Evolutionary conservation across 2,113 vertebrate genomes (phyloP), one percentile per base, ranked within the genome.

Genomic region (Psittacus erithacus): DNA sequence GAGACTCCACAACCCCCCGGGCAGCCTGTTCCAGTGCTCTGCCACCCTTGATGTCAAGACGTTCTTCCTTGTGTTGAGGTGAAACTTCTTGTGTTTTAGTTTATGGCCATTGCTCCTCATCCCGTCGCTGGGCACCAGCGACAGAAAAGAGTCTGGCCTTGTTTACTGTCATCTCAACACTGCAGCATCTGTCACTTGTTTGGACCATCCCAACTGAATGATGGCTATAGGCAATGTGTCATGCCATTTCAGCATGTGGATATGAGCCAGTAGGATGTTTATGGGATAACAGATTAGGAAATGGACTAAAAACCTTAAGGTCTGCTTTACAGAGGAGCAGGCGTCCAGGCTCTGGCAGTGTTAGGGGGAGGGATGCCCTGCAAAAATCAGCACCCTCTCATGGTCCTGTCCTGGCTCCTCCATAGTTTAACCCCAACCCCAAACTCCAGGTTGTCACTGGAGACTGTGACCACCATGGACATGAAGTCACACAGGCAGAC

Each of bases 221-320:
- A 13, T 0, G 1, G 31, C 59, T 49, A 31, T 4, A 43, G 60
- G 20, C 29, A 22, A 35, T 1, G 4, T 43, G 13, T 25, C 29
- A 7, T 4, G 1, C n/a, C n/a, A 9, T 7, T 13, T 17, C 0
- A 0, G 65, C 24, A 39, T 0, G 0, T 11, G 12, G 41, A 8
- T 29, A 13, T 0, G 35, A 27, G 24, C 16, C 3, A 3, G 19
- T 17, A 31, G 41, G n/a, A 41, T 43, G 43, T 65, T 27, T 20
- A 20, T 11, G n/a, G n/a, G 44, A 49, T 22, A 81, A 74, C 8
- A 23, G 38, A 19, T 55, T 60, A 68, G 23, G 38, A 27, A 22
- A n/a, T 28, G 15, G 38, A 46, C 46, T 62, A 19, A 53, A 82
- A 75, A 50, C 33, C 12, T 23, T 33, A 27, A 18, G 22, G 44